Percentiles rank a stretch among this genome's conserved stretches.
Evolutionary conservation across 2,113 vertebrate genomes (phyloP).

Genomic region (Python bivittatus): DNA sequence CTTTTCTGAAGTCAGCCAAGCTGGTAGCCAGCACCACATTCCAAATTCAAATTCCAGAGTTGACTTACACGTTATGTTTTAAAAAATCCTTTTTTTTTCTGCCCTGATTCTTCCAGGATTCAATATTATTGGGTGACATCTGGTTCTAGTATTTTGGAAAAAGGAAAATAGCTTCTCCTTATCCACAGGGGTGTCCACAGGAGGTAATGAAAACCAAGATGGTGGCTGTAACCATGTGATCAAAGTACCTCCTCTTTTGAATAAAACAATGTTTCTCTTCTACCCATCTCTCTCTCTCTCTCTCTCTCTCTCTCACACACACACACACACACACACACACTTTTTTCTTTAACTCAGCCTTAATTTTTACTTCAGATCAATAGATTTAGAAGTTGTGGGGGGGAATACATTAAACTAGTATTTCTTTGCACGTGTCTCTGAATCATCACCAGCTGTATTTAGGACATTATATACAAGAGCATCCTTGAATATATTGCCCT

Average conservation of each 20-base stretch:
- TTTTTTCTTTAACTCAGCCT: background rate
- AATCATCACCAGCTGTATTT: constrained; percentile 25
- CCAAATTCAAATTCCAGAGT: background rate
- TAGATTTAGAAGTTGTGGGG: background rate
- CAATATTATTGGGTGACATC: background rate
- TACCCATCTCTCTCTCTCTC: too few relatives aligned
- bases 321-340: background rate
- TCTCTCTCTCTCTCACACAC: background rate
- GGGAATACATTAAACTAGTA: background rate
- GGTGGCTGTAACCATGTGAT: background rate
- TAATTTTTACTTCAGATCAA: background rate
- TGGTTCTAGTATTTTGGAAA: background rate
- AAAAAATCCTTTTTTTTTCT: background rate
- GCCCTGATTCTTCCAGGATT: background rate
- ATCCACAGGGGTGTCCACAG: background rate
- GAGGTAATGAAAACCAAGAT: background rate
- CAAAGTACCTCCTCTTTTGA: background rate
- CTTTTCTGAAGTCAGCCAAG: too few relatives aligned
- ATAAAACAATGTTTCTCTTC: background rate
- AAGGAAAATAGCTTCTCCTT: background rate
- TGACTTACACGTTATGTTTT: background rate
- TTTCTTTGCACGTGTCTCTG: background rate
- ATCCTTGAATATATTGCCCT: constrained; percentile 23
- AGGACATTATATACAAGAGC: background rate
- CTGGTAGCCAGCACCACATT: background rate